Conservation (phyloP, 2,888 invertebrate genomes). For the Chrysomela aeneicollis region DNA sequence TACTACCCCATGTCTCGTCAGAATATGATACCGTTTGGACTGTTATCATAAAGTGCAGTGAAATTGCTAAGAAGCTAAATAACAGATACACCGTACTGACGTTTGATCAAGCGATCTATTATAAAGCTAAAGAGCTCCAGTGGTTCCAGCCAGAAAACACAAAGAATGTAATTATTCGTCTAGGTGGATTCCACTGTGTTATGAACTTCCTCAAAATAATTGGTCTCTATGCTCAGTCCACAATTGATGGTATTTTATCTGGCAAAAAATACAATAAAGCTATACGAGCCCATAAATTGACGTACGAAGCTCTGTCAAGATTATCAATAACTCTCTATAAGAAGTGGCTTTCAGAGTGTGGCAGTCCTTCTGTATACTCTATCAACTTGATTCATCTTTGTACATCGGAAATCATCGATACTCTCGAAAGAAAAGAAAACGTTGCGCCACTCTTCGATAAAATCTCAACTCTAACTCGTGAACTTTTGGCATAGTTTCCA, state of each 20-base stretch:
- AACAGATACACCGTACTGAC: constrained; percentile 22
- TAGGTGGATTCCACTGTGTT: constrained; percentile 35
- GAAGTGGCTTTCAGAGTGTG: neutral
- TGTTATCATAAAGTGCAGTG: neutral
- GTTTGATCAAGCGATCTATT: constrained; percentile 37
- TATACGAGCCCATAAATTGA: neutral
- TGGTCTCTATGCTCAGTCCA: too few species aligned
- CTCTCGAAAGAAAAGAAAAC: too few species aligned
- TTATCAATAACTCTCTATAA: neutral
- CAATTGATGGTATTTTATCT: neutral
- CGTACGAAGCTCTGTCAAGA: constrained; percentile 4
- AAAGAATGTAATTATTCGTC: constrained; percentile 20
- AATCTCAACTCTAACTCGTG: too few species aligned
- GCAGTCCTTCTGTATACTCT: too few species aligned
- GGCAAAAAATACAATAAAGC: neutral
- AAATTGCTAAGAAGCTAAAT: constrained; percentile 24
- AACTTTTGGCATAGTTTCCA: neutral
- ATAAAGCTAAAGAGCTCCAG: constrained; percentile 35
- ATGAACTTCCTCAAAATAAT: constrained; percentile 34
- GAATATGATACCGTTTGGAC: too few species aligned
- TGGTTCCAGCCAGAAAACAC: constrained; percentile 24
- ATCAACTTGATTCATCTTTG: too few species aligned
- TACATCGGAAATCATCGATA: too few species aligned
- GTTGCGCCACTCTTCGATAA: too few species aligned
- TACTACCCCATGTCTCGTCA: too few species aligned